Evolutionary conservation across 2,888 invertebrate species (phyloP).

Genomic region (Netelia melanura): DNA sequence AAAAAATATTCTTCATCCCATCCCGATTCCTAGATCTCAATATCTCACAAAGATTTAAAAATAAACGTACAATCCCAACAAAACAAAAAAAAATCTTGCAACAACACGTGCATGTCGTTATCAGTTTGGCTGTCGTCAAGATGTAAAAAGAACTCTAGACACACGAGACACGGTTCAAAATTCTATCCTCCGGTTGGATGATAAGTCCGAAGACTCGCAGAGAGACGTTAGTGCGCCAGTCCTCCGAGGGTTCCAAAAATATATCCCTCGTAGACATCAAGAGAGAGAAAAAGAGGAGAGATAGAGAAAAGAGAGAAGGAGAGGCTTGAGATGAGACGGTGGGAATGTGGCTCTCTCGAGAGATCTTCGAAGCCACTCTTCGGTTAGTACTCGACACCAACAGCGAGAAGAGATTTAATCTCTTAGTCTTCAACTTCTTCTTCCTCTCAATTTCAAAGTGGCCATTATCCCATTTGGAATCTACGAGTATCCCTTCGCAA

Average conservation of each 20-base stretch:
- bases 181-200: neutral
- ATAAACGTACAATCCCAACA: neutral
- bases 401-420: constrained; percentile 62
- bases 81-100: neutral
- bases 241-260: constrained; percentile 70
- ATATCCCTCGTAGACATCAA: constrained; percentile 63
- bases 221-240: neutral
- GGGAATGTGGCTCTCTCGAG: constrained; percentile 63
- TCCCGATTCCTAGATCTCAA: too few relatives aligned
- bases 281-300: constrained; percentile 65
- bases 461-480: neutral
- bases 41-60: too few relatives aligned
- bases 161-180: neutral
- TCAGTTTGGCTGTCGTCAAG: neutral
- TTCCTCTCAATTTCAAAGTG: constrained; percentile 7
- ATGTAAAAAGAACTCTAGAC: neutral
- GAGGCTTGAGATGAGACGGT: constrained; percentile 43
- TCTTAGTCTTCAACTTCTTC: neutral
- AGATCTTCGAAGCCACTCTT: constrained; percentile 77
- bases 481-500: neutral
- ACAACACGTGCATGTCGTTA: neutral
- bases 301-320: constrained; percentile 66
- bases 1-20: too few relatives aligned
- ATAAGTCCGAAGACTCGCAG: constrained; percentile 12
- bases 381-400: constrained; percentile 77